Conservation (phyloP, 2,113 vertebrate species). For the Forbesichthys agassizii region DNA sequence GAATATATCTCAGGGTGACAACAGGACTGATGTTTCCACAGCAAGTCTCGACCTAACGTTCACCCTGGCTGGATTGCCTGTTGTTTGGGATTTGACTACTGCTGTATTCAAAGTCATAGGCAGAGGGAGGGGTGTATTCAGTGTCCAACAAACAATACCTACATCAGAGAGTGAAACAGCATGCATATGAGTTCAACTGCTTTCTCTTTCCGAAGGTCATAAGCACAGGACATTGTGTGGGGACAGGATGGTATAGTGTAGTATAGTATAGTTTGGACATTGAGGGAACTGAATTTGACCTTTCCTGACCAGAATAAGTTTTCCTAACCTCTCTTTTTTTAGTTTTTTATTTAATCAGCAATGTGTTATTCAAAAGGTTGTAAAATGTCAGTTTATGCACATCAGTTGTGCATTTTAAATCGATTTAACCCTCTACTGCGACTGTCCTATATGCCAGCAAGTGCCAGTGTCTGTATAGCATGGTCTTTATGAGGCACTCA, state of each 20-base stretch:
- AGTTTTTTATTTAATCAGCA: neutral
- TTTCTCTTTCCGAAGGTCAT: neutral
- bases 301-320: neutral
- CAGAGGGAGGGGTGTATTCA: neutral
- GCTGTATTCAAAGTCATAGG: neutral
- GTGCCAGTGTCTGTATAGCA: slow-evolving; percentile 90
- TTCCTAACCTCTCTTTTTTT: neutral
- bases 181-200: neutral
- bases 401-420: neutral
- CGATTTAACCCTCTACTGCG: too few relatives aligned
- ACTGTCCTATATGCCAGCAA: slow-evolving; percentile 71
- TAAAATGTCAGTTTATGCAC: neutral
- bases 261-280: neutral
- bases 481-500: slow-evolving; percentile 91
- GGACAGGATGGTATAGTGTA: too few relatives aligned
- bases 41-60: slow-evolving; percentile 6
- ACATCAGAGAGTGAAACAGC: neutral
- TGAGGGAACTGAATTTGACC: neutral
- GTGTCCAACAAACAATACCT: neutral
- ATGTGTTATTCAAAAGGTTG: neutral
- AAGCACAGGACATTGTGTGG: neutral
- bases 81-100: neutral
- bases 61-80: slow-evolving; percentile 10
- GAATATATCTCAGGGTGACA: slow-evolving; percentile 41
- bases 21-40: neutral